Evolutionary conservation across 1,140 invertebrate genomes (phyloP).

Genomic region (Amphibalanus amphitrite): DNA sequence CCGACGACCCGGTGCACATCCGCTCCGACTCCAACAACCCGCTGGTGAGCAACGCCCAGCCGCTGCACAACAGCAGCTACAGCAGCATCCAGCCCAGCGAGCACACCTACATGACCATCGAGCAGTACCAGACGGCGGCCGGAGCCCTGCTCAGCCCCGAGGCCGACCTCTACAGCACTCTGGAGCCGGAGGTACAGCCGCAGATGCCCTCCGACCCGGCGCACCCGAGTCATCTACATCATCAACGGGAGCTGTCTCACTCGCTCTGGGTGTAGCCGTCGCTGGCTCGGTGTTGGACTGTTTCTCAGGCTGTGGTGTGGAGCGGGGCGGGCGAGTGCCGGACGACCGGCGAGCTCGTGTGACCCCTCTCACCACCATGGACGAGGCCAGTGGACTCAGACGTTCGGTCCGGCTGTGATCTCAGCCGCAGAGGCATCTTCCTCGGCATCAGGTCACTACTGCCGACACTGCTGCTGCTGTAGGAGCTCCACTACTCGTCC

Average conservation of each 20-base stretch:
- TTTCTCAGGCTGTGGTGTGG: too few relatives aligned
- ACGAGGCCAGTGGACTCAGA: too few relatives aligned
- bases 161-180: not conserved
- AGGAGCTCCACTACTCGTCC: too few relatives aligned
- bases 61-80: not conserved
- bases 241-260: not conserved
- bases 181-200: not conserved
- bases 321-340: too few relatives aligned
- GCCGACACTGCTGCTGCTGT: too few relatives aligned
- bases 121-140: not conserved
- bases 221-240: not conserved
- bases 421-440: too few relatives aligned
- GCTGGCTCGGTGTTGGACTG: too few relatives aligned
- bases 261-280: not conserved
- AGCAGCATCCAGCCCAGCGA: conserved; percentile 4
- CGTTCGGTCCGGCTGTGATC: too few relatives aligned
- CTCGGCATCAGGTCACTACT: too few relatives aligned
- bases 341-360: too few relatives aligned
- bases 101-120: conserved; percentile 3
- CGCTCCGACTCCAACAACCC: not conserved
- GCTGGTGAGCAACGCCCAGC: not conserved
- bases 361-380: too few relatives aligned
- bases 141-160: not conserved
- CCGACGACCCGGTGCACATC: not conserved
- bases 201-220: not conserved